These are phyloP conservation scores for Caenorhabditis plicata DNA, from an alignment of 2,888 invertebrate species.

Conservation along the genomic window DNA sequence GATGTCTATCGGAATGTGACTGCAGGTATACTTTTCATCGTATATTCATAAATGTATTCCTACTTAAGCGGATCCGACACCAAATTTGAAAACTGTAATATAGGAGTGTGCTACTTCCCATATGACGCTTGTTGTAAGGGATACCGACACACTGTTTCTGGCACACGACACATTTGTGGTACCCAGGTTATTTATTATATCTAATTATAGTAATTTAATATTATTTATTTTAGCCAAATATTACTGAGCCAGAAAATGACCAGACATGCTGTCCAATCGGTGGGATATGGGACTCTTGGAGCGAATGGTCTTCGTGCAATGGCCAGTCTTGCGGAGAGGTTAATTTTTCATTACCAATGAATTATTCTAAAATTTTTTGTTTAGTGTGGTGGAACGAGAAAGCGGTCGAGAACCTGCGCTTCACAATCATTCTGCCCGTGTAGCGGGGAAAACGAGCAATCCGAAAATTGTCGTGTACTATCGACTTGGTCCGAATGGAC, in stretches of 20 bases:
- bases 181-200: constrained; percentile 15
- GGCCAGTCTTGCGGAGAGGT: constrained; percentile 32
- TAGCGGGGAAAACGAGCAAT: constrained; percentile 13
- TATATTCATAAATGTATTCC: not conserved
- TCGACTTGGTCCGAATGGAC: constrained; percentile 33
- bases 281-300: constrained; percentile 38
- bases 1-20: constrained; percentile 13
- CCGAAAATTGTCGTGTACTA: constrained; percentile 15
- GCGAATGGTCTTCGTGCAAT: constrained; percentile 30
- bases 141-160: constrained; percentile 13
- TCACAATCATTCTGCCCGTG: constrained; percentile 24
- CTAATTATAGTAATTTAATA: not conserved
- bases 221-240: constrained; percentile 16
- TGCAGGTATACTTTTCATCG: constrained; percentile 12
- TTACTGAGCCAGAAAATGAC: constrained; percentile 4
- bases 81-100: constrained; percentile 22
- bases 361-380: not conserved
- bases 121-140: constrained; percentile 20
- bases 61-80: constrained; percentile 27
- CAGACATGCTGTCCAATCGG: constrained; percentile 23
- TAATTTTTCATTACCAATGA: not conserved
- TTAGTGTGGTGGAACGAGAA: constrained; percentile 24
- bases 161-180: constrained; percentile 24
- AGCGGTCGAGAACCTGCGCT: constrained; percentile 13
- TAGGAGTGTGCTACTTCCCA: constrained; percentile 32